Evolutionary conservation across 2,888 invertebrate species (phyloP).

Genomic region (Brachypalpus laphriformis): DNA sequence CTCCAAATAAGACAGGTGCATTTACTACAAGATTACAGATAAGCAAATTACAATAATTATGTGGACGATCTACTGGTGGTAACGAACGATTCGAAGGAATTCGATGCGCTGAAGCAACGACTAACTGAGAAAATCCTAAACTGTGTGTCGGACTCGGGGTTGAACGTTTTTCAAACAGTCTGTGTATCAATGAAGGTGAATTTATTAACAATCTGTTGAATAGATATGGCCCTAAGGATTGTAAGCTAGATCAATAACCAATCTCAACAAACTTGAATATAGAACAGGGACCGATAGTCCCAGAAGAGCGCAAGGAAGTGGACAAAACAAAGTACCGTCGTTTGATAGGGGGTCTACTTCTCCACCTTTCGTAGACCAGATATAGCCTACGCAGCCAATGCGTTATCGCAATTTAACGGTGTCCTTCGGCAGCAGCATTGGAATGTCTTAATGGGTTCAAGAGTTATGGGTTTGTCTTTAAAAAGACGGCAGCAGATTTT

Average conservation of each 20-base stretch:
- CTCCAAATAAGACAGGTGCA: slow-evolving; percentile 28
- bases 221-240: background rate
- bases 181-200: background rate
- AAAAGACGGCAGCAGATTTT: background rate
- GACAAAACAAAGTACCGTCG: too few relatives aligned
- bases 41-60: too few relatives aligned
- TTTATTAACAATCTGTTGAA: background rate
- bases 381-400: background rate
- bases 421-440: background rate
- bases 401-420: background rate
- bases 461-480: background rate
- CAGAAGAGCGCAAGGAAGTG: too few relatives aligned
- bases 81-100: background rate
- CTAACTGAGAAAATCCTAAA: background rate
- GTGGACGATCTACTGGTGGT: slow-evolving; percentile 26
- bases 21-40: slow-evolving; percentile 13
- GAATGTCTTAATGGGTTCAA: too few relatives aligned
- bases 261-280: background rate
- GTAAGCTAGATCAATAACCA: background rate
- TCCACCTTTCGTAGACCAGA: background rate
- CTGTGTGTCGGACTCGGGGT: slow-evolving; percentile 29
- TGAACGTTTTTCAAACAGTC: background rate
- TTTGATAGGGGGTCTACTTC: too few relatives aligned
- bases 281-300: too few relatives aligned
- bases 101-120: background rate